Percentiles rank a stretch among this genome's conserved stretches.
Conservation (phyloP, 2,888 invertebrate species). For the Orthonychiurus folsomi region DNA sequence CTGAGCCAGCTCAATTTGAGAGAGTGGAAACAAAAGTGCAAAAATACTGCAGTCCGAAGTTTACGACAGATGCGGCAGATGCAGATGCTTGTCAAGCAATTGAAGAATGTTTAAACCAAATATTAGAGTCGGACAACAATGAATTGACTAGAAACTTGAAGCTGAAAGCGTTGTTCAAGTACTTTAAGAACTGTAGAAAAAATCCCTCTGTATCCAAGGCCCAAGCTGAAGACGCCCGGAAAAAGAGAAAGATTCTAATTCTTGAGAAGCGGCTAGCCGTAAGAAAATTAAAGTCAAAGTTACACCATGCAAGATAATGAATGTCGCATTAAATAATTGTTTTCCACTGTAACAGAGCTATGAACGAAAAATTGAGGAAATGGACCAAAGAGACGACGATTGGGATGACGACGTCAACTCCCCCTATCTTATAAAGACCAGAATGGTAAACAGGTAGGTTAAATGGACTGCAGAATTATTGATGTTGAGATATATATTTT, state of each 20-base stretch:
- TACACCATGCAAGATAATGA: background rate
- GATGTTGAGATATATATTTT: too few relatives aligned
- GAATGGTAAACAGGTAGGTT: conserved; percentile 16
- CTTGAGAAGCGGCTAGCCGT: background rate
- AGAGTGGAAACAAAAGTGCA: too few relatives aligned
- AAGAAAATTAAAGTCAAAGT: background rate
- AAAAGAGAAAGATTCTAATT: background rate
- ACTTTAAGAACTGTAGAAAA: too few relatives aligned
- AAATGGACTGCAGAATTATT: too few relatives aligned
- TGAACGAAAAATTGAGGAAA: conserved; percentile 11
- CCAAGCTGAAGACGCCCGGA: background rate
- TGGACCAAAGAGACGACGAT: conserved; percentile 20
- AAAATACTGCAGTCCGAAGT: too few relatives aligned
- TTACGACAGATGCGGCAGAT: too few relatives aligned
- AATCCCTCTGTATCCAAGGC: background rate
- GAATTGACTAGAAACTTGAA: too few relatives aligned
- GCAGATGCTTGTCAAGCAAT: too few relatives aligned
- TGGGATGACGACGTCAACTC: conserved; percentile 20
- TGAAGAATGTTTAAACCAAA: too few relatives aligned
- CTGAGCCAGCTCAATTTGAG: too few relatives aligned
- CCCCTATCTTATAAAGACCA: conserved; percentile 14
- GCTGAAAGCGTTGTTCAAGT: too few relatives aligned
- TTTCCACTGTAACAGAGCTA: conserved; percentile 15
- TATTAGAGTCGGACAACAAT: too few relatives aligned
- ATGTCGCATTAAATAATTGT: background rate